Evolutionary conservation across 1,140 invertebrate genomes (phyloP), one percentile per base, ranked within the genome.

Genomic region (Dinothrombium tinctorium): DNA sequence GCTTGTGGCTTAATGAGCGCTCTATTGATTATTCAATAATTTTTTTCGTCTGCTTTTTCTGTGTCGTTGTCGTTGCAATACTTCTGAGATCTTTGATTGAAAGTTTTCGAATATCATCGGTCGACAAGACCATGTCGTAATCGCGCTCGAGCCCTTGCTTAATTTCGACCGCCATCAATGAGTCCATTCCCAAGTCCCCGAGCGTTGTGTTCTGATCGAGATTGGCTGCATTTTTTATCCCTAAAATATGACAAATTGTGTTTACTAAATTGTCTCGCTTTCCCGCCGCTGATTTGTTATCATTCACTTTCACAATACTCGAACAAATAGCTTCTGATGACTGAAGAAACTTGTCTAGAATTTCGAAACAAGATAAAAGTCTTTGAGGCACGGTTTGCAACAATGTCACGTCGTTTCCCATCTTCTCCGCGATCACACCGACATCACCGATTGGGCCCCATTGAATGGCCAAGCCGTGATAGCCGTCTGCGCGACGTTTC

Each of bases 401-500:
- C 40, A 94, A 71, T 40, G 80, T 79, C 37, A 92, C 70, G 42
- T 81, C 77, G 0, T 72, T 77, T 11, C 89, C 80, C 54, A 84
- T 83, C 31, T 74, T 69, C 19, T 75, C 76, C 67, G 69, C 76
- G 46, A 89, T 81, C 19, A 94, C 61, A 44, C 89, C 89, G 17
- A 94, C 89, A 58, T 96, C 87, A 47, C 83, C 87, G 50, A 96
- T 81, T 32, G 84, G 84, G 47, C 89, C 89, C 86, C 87, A 95
- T 58, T 95, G 87, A 47, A 96, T 81, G 19, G 86, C 82, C 15
- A 87, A 51, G 41, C 58, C 66, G 51, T 76, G 76, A 25, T 86
- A 53, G 7, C 65, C 80, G 51, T 71, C 69, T 9, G 64, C 62
- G 53, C 76, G 73, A 42, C 90, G 67, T 38, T 71, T 65, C 61